Percentiles rank a stretch among this genome's conserved stretches.
These are phyloP conservation scores for Mormoops blainvillei DNA, from an alignment of 2,113 vertebrate genomes.

Conservation along the genomic window DNA sequence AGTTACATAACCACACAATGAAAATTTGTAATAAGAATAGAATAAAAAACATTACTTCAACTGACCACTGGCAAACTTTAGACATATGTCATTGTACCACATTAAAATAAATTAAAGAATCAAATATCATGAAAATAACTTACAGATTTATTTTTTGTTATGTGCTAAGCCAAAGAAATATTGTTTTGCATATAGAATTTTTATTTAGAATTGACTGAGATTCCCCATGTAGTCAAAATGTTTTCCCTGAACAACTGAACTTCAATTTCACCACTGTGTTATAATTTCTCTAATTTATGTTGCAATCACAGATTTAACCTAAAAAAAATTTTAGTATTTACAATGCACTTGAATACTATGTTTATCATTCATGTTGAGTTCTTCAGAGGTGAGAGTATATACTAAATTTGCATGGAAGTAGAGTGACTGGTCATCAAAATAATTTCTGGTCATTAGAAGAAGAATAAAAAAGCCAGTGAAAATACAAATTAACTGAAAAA, in stretches of 20 bases:
- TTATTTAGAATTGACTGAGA: background rate
- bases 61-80: accelerated
- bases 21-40: background rate
- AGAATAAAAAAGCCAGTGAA: background rate
- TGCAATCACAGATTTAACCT: background rate
- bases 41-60: background rate
- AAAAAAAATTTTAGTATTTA: background rate
- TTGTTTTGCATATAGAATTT: background rate
- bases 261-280: background rate
- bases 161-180: background rate
- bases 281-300: background rate
- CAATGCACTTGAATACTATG: background rate
- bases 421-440: background rate
- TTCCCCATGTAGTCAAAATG: background rate
- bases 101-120: background rate
- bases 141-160: background rate
- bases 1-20: background rate
- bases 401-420: background rate
- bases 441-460: background rate
- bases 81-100: accelerated
- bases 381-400: background rate
- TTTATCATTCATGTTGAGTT: background rate
- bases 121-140: background rate
- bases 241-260: background rate
- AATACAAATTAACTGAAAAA: background rate